Evolutionary conservation across 2,888 invertebrate genomes (phyloP), one percentile per base, ranked within the genome.

Genomic region (Agelastica alni): DNA sequence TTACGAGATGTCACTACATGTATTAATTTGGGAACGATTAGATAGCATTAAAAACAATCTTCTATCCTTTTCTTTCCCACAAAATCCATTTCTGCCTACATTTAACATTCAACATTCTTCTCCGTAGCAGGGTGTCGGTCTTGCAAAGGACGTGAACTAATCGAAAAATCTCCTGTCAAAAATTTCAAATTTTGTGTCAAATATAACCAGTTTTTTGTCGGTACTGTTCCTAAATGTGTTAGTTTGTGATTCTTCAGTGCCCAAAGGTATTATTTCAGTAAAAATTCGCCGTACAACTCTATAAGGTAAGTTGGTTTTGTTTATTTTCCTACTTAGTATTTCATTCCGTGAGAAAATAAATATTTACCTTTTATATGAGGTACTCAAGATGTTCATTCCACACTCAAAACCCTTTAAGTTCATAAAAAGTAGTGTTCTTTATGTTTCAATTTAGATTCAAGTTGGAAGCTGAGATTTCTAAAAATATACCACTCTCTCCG

Each of bases 261-360:
- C 26, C 22, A 7, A 49, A 45, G 3, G 18, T 30, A 26, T 34
- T 36, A 42, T 39, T 32, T 48, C 28, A 49, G 39, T 37, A 20
- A 39, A 17, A 44, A 41, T 49, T 49, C 22, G 14, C 48, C 41
- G 42, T 41, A 53, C 44, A 13, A 32, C 45, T 49, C 49, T 32
- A 54, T 49, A 49, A 54, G 54, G 54, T 54, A 34, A 49, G 53
- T 37, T 20, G 16, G 45, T 39, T 49, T 49, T 54, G 54, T 54
- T 54, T 54, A 49, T 49, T 54, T 54, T 54, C 41, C 44, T 26
- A 43, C 16, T 49, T 44, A 44, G 28, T n/a, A 47, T 13, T 41
- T 54, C 30, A 39, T 31, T 16, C 39, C 39, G 22, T 39, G 13
- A n/a, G 42, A 49, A 54, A 4, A 49, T 49, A 49, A 54, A 54